Evolutionary conservation across 2,797 vertebrate genomes (phyloP).

Genomic region (Mionectes olivaceus): DNA sequence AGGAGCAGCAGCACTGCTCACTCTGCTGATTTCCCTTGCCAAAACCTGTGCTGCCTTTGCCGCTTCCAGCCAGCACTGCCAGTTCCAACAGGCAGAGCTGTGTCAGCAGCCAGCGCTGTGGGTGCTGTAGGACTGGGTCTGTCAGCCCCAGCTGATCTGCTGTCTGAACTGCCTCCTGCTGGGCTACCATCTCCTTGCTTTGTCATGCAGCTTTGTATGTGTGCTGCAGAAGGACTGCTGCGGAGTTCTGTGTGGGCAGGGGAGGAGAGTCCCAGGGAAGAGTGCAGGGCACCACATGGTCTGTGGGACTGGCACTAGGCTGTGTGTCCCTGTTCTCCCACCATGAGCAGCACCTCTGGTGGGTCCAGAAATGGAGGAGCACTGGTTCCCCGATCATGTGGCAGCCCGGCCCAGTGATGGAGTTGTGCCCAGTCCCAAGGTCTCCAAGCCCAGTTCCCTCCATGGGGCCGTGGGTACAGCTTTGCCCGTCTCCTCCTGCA

Average conservation of each 20-base stretch:
- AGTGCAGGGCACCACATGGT: rapidly evolving
- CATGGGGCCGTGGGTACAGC: neutral
- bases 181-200: neutral
- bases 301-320: neutral
- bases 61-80: neutral
- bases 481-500: slow-evolving; percentile 52
- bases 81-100: neutral
- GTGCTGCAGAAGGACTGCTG: neutral
- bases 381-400: neutral
- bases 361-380: neutral
- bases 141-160: neutral
- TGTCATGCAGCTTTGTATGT: neutral
- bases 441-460: neutral
- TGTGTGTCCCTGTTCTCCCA: neutral
- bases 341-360: neutral
- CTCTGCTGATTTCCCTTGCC: neutral
- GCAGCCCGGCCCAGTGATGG: neutral
- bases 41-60: neutral
- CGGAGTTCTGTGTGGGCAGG: neutral
- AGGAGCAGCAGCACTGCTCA: neutral
- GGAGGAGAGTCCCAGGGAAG: neutral
- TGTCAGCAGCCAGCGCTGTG: neutral
- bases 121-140: neutral
- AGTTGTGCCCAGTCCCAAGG: neutral
- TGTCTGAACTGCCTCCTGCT: neutral